Evolutionary conservation across 2,113 vertebrate genomes (phyloP), one percentile per base, ranked within the genome.

Genomic region (Alosa alosa): DNA sequence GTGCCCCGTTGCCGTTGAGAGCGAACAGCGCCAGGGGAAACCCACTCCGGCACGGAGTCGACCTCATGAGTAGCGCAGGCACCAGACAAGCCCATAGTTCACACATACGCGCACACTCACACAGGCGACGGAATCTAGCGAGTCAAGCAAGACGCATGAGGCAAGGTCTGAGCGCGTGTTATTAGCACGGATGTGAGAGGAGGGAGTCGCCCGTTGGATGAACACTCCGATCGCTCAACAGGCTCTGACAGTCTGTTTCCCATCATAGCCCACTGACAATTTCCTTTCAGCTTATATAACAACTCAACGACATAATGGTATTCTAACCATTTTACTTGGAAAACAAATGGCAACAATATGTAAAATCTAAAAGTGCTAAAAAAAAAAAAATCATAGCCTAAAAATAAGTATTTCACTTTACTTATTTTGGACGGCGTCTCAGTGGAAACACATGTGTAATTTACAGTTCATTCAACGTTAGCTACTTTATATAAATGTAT

Each of bases 111-210:
- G 4, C 55, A 57, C 18, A 57, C 11, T 5, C 10, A 78, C 72
- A 78, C 25, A 15, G 72, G 72, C 25, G 41, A 44, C 41, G 72
- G 72, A 78, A 78, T 78, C 72, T 36, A 39, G 72, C 31, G 72
- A 78, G 72, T 78, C 72, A 39, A 78, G 39, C 72, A 78, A 78
- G 72, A 78, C 72, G 39, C 72, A 78, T 78, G 72, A 13, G 72
- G 72, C 36, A 1, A 31, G 9, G 72, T 36, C 72, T 31, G 72
- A 78, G 64, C n/a, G 17, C 20, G 46, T 50, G 47, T 81, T 78
- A 78, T 78, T 78, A 78, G 72, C 72, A 78, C 31, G 72, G 31
- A 41, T 39, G 72, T 78, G 72, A 78, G 72, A 78, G 31, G 15
- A 78, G 72, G 72, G 72, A 78, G 64, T 72, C 64, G 64, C 64